phyloP scores from a whole-genome alignment of 2,797 vertebrate genomes.

The Gymnothorax javanicus region DNA sequence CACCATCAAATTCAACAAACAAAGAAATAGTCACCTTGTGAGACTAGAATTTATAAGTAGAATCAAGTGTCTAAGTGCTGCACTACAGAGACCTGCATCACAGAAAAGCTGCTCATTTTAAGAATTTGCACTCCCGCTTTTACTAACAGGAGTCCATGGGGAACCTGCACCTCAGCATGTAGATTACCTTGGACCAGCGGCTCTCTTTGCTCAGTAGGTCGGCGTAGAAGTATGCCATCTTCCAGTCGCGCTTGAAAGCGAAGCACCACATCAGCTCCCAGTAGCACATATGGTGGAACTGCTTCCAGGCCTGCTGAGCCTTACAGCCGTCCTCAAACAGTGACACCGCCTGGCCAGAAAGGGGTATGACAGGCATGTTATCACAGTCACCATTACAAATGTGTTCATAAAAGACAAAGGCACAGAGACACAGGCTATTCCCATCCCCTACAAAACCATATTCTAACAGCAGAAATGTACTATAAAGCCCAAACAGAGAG shows the following conservation, averaged over 20 bases:
- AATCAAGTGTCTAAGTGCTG: neutral
- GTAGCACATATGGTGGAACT: conserved; percentile 90
- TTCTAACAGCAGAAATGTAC: neutral
- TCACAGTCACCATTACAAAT: neutral
- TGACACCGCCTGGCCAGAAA: conserved; percentile 69
- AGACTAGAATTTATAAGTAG: neutral
- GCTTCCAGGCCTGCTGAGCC: conserved; percentile 83
- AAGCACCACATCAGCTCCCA: conserved; percentile 91
- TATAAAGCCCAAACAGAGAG: neutral
- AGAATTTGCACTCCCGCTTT: neutral
- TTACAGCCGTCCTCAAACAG: conserved; percentile 82
- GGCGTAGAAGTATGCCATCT: conserved; percentile 84
- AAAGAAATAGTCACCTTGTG: neutral
- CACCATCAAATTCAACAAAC: neutral
- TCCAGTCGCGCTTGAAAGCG: conserved; percentile 80
- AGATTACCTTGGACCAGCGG: conserved; percentile 81
- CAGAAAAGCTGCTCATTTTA: neutral
- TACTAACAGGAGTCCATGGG: neutral
- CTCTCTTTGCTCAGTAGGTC: conserved; percentile 85
- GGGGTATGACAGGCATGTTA: neutral
- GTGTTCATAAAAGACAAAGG: neutral
- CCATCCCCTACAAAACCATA: neutral
- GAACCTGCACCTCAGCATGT: rapidly evolving
- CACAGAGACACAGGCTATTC: neutral
- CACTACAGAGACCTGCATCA: neutral